phyloP scores from a whole-genome alignment of 1,140 invertebrate genomes.

The Eubasilissa regina region DNA sequence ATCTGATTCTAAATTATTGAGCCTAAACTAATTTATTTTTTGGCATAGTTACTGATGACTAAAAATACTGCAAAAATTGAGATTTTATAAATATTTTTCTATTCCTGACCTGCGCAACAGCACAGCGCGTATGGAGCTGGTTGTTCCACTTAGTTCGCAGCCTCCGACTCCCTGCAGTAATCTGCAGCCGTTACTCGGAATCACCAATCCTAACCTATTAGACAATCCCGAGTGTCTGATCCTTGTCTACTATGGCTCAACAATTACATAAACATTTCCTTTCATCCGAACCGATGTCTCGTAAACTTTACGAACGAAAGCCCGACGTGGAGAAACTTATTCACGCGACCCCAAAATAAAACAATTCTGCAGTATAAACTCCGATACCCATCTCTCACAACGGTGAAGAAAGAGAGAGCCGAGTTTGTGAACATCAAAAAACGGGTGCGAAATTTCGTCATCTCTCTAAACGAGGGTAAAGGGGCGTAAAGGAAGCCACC shows the following conservation, averaged over 20 bases:
- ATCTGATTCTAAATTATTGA: no score
- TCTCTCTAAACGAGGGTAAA: slow-evolving; percentile 50
- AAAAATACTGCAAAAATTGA: not conserved
- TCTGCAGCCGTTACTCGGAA: slow-evolving; percentile 43
- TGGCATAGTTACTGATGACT: no score
- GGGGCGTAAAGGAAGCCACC: slow-evolving; percentile 59
- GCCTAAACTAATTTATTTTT: no score
- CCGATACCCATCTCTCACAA: slow-evolving; percentile 25
- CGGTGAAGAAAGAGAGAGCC: slow-evolving; percentile 5
- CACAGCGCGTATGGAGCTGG: not conserved
- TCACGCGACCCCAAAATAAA: slow-evolving; percentile 30
- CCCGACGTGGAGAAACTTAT: slow-evolving; percentile 46
- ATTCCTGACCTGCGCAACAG: slow-evolving; percentile 44
- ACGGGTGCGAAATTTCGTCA: slow-evolving; percentile 56
- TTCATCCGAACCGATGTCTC: slow-evolving; percentile 58
- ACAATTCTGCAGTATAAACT: slow-evolving; percentile 19
- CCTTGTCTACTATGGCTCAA: slow-evolving; percentile 55
- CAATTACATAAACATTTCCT: slow-evolving; percentile 60
- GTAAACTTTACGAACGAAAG: slow-evolving; percentile 55
- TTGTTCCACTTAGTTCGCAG: not conserved
- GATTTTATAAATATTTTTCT: not conserved
- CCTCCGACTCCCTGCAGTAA: not conserved
- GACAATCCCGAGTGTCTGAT: slow-evolving; percentile 54
- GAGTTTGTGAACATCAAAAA: slow-evolving; percentile 45
- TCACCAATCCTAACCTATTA: slow-evolving; percentile 52